Base-by-base conservation (phyloP, 2,888 invertebrate genomes). In the Xanthia icteritia region DNA sequence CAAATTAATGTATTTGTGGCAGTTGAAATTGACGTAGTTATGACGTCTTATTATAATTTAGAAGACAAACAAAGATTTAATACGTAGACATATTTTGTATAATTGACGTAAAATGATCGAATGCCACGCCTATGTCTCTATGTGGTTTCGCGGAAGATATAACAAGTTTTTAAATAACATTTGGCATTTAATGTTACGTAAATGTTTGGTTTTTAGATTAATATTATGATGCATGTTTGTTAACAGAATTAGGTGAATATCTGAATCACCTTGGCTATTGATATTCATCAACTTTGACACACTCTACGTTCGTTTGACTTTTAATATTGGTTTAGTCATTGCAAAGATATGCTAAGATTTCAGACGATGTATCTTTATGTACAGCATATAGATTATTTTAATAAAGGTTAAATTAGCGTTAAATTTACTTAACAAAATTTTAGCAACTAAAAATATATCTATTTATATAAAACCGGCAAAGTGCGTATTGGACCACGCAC, bases 201-300 rank as follows among this genome's bases (percentile, higher is more conserved):
- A 64, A n/a, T 13, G 65, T 82, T 82, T 77, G 51, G 36, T 74
- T 80, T 63, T 66, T 61, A 54, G 27, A 79, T 83, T 64, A 64
- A 68, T 64, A 58, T 36, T 48, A 27, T 60, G 6, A 84, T 68
- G 39, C 73, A 45, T 45, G 27, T 66, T 70, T 74, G 60, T 58
- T 27, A 65, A 27, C 17, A 67, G 54, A 71, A 84, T 65, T 68
- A 67, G 71, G 71, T 75, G 76, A 84, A n/a, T 79, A 73, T 27
- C 69, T 83, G 51, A 73, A 56, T 84, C 70, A 82, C 82, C 84
- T 84, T 82, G 42, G 61, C 54, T 58, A 65, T 70, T 72, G 5
- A 54, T 76, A 65, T 73, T 48, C 9, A 60, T 70, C 45, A 79
- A 79, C 84, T 84, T 72, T 84, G 76, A 82, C 82, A 74, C 84